A percentile compares a stretch with the other conserved stretches of the same genome.
These are phyloP conservation scores for Meloe dianella DNA, from an alignment of 2,888 invertebrate genomes.

Conservation along the genomic window DNA sequence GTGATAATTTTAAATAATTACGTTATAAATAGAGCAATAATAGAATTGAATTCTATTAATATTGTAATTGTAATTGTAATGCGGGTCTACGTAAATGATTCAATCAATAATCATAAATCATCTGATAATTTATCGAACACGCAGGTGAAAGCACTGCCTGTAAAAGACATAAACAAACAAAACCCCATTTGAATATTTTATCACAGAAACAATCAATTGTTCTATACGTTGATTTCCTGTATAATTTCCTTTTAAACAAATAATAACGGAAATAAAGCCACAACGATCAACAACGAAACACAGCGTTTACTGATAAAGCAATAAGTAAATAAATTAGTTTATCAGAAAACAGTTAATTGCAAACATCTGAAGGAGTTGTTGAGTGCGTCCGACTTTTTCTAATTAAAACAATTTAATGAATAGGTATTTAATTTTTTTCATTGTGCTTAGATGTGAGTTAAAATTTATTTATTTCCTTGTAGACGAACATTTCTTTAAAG, in stretches of 20 bases:
- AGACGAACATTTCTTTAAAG: no score
- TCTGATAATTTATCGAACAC: neutral
- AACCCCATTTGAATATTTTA: neutral
- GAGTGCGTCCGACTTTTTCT: neutral
- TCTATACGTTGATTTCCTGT: neutral
- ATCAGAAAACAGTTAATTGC: neutral
- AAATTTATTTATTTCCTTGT: no score
- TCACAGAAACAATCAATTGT: neutral
- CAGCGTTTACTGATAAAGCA: neutral
- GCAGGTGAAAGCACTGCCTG: neutral
- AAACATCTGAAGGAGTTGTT: neutral
- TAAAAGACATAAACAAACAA: neutral
- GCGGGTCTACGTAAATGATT: neutral
- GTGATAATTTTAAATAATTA: neutral
- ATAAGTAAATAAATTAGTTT: neutral
- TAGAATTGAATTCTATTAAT: neutral
- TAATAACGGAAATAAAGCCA: neutral
- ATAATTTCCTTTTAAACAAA: neutral
- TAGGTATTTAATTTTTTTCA: neutral
- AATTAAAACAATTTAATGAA: neutral
- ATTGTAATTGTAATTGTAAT: neutral
- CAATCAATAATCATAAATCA: neutral
- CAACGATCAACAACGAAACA: neutral
- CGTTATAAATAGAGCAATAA: neutral
- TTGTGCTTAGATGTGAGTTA: neutral